Conservation (phyloP, 2,888 invertebrate genomes). For the Agrilus biguttatus region DNA sequence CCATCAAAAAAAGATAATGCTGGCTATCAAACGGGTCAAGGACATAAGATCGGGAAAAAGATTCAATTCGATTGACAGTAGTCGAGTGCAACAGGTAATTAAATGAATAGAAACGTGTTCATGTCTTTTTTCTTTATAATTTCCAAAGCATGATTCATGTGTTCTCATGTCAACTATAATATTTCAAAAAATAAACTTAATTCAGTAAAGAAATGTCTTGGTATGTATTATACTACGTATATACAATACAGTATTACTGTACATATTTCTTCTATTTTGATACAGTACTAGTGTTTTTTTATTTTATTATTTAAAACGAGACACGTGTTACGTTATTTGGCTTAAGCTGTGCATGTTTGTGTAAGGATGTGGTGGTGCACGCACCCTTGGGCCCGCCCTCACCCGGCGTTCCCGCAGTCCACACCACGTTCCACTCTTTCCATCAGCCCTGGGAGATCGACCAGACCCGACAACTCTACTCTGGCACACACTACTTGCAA, state of each 20-base stretch:
- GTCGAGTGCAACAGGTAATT: slow-evolving; percentile 25
- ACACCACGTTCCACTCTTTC: slow-evolving; percentile 41
- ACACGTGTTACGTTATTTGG: slow-evolving; percentile 4
- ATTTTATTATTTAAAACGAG: not conserved
- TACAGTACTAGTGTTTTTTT: too few species aligned
- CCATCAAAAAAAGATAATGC: slow-evolving; percentile 94
- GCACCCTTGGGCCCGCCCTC: slow-evolving; percentile 29
- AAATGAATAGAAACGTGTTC: not conserved
- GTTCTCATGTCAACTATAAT: not conserved
- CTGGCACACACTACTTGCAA: slow-evolving; percentile 27
- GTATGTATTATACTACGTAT: too few species aligned
- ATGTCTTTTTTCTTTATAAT: slow-evolving; percentile 4
- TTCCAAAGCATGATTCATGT: slow-evolving; percentile 2
- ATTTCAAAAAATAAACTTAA: too few species aligned
- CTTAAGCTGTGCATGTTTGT: slow-evolving; percentile 24
- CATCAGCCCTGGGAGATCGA: slow-evolving; percentile 57
- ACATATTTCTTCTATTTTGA: too few species aligned
- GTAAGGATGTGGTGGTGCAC: slow-evolving; percentile 37
- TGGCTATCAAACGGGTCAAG: slow-evolving; percentile 93
- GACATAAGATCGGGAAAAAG: slow-evolving; percentile 81
- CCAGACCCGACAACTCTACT: slow-evolving; percentile 39
- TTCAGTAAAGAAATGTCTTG: too few species aligned
- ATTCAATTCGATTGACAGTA: slow-evolving; percentile 29
- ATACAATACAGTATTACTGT: too few species aligned
- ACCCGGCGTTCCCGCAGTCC: slow-evolving; percentile 31